Evolutionary conservation across 2,797 vertebrate species (phyloP).

Genomic region (Mastacembelus armatus): DNA sequence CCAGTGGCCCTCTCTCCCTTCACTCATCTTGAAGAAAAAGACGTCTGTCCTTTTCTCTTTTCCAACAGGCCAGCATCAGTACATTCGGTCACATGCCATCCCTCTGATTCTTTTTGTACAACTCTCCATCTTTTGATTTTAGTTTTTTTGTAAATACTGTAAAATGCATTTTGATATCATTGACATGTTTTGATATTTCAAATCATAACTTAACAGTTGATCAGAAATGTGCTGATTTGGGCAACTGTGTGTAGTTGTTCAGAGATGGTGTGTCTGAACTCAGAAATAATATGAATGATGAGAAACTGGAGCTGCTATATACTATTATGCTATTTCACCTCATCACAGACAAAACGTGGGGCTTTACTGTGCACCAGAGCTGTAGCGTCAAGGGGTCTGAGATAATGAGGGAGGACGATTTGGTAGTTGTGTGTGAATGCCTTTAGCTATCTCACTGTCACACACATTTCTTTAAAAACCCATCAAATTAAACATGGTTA

Average conservation of each 20-base stretch:
- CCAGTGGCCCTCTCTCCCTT: conserved; percentile 42
- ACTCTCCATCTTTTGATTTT: conserved; percentile 69
- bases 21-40: conserved; percentile 34
- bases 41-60: conserved; percentile 28
- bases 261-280: conserved; percentile 63
- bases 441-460: conserved; percentile 52
- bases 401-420: conserved; percentile 28
- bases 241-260: conserved; percentile 68
- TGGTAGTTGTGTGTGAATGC: conserved; percentile 14
- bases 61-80: conserved; percentile 33
- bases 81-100: conserved; percentile 31
- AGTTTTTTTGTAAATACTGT: conserved; percentile 88
- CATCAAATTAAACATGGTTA: conserved; percentile 18
- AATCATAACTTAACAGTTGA: conserved; percentile 77
- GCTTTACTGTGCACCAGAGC: conserved; percentile 46
- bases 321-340: conserved; percentile 72
- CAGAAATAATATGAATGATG: conserved; percentile 63
- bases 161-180: conserved; percentile 92
- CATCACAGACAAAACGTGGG: conserved; percentile 56
- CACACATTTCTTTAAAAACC: conserved; percentile 37
- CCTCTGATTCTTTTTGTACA: conserved; percentile 64
- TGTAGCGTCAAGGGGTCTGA: conserved; percentile 26
- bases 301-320: conserved; percentile 75
- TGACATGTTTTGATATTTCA: conserved; percentile 90
- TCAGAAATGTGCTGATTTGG: conserved; percentile 68